Evolutionary conservation across 1,140 invertebrate species (phyloP).

Genomic region (Battus philenor): DNA sequence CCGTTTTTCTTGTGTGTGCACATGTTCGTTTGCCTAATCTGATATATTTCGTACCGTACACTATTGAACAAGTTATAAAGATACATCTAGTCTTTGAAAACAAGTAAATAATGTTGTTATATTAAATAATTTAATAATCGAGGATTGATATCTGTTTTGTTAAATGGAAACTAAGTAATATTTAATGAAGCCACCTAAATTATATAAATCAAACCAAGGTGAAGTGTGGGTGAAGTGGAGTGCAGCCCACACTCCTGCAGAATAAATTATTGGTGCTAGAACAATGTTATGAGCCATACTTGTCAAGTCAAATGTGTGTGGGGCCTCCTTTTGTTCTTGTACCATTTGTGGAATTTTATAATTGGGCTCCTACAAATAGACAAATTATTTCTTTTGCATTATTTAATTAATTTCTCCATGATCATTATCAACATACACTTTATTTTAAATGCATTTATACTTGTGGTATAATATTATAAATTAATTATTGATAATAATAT

Average conservation of each 20-base stretch:
- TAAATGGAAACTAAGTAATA: slow-evolving; percentile 5
- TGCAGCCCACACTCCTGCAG: slow-evolving; percentile 60
- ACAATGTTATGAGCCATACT: slow-evolving; percentile 61
- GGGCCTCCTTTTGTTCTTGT: slow-evolving; percentile 25
- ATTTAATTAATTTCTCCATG: too few relatives aligned
- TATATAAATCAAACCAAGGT: slow-evolving; percentile 55
- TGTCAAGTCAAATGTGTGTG: slow-evolving; percentile 44
- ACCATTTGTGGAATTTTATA: slow-evolving; percentile 17
- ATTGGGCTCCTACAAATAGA: too few relatives aligned
- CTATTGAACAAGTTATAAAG: too few relatives aligned
- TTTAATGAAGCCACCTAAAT: slow-evolving; percentile 45
- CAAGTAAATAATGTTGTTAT: too few relatives aligned
- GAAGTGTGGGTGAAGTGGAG: slow-evolving; percentile 57
- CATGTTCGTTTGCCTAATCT: slow-evolving; percentile 24
- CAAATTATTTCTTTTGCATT: too few relatives aligned
- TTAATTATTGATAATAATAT: too few relatives aligned
- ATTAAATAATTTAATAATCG: too few relatives aligned
- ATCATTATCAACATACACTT: too few relatives aligned
- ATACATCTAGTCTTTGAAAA: too few relatives aligned
- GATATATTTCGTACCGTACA: neutral
- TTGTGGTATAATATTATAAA: too few relatives aligned
- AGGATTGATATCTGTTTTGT: too few relatives aligned
- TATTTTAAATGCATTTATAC: too few relatives aligned
- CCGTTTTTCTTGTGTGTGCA: slow-evolving; percentile 35
- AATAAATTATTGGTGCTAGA: slow-evolving; percentile 71